Base-by-base conservation (phyloP, 2,113 vertebrate genomes). In the Pheucticus melanocephalus region DNA sequence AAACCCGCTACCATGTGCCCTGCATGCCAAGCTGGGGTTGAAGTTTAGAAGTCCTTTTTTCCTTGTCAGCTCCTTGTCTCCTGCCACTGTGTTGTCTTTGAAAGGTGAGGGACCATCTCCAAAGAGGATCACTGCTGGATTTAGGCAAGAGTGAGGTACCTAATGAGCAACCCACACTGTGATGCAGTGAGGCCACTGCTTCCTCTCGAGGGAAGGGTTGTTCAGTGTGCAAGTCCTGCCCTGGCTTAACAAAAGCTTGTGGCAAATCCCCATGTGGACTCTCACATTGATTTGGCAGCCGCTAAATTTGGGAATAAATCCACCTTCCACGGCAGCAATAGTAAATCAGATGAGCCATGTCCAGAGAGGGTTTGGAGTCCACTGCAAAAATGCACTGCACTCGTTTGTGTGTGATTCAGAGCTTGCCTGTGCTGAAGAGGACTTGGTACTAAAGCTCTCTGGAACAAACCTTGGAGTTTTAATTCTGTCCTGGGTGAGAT, bases 231-330 rank as follows among this genome's bases (percentile, higher is more conserved):
- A 50, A 47, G 81, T 81, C 79, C 31, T 86, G 56, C 64, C 60
- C 72, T 83, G 69, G 64, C 88, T 94, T 78, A 71, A 71, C 40
- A 28, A 59, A 81, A 92, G 68, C 60, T 70, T 81, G 82, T 90
- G 92, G 75, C 47, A 82, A 69, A 95, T 83, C 56, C 87, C 72
- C 56, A 7, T 68, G 82, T 86, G 92, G 82, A 31, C 31, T 76
- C 60, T 92, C 53, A 13, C 85, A 68, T 6, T 90, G 90, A 90
- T 93, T 83, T 86, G 80, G 44, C 8, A 5, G 65, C 92, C 80
- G 56, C 69, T 90, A 66, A 88, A 83, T 93, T 96, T 82, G 76
- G 92, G 65, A 65, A 71, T 94, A 88, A 90, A 92, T 92, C 88
- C 73, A 80, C 76, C 61, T 86, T 93, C 53, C 44, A 75, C 50